A percentile compares a stretch with the other conserved stretches of the same genome.
These are phyloP conservation scores for Isaurus tuberculatus DNA, from an alignment of 92 coral and sea anemone species.

Conservation along the genomic window DNA sequence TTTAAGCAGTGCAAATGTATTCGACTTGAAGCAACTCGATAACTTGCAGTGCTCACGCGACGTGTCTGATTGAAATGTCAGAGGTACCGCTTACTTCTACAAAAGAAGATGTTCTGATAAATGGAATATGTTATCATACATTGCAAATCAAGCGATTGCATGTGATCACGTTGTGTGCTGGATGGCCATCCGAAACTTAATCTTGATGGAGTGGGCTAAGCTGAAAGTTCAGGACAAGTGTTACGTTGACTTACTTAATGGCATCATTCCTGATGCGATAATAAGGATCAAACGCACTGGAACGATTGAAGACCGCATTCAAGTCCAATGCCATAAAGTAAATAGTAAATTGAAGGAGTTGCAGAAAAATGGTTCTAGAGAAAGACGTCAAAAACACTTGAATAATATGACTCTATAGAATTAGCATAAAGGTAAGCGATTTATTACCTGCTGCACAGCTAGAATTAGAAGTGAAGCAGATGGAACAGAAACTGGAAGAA, in stretches of 20 bases:
- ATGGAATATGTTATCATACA: too few species aligned
- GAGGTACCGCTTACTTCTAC: neutral
- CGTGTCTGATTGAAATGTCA: neutral
- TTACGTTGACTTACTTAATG: slow-evolving; percentile 49
- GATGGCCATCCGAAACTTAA: slow-evolving; percentile 48
- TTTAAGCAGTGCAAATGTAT: slow-evolving; percentile 8
- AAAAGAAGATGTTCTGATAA: too few species aligned
- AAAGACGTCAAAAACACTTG: slow-evolving; percentile 14
- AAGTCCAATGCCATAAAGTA: slow-evolving; percentile 34
- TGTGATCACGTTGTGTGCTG: slow-evolving; percentile 46
- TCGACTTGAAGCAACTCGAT: slow-evolving; percentile 15
- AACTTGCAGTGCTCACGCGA: neutral
- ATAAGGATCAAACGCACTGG: neutral
- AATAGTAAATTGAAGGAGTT: slow-evolving; percentile 37
- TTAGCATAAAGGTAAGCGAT: slow-evolving; percentile 45
- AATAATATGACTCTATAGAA: neutral
- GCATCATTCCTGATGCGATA: slow-evolving; percentile 53
- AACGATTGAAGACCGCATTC: slow-evolving; percentile 41
- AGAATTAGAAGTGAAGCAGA: slow-evolving; percentile 32
- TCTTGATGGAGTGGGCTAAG: slow-evolving; percentile 32
- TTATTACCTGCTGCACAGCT: slow-evolving; percentile 39
- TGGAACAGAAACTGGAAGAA: slow-evolving; percentile 12
- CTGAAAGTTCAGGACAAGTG: slow-evolving; percentile 1
- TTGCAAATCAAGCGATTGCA: too few species aligned
- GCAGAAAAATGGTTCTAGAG: slow-evolving; percentile 41